Conservation (phyloP, 2,113 vertebrate genomes). For the Heliornis fulica region DNA sequence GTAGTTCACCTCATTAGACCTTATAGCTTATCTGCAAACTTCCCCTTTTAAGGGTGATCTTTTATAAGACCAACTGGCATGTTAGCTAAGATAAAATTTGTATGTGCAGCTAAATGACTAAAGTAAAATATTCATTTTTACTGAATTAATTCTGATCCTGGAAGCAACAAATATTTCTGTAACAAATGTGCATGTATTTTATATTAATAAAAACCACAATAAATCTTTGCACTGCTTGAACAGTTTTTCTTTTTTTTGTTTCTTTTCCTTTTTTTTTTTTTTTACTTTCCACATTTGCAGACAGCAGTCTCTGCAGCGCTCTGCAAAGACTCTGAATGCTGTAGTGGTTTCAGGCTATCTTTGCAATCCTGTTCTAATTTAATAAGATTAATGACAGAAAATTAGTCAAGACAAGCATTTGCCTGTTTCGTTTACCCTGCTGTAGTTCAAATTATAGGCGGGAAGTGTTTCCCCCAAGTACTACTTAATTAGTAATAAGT, state of each 20-base stretch:
- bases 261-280: fast-evolving
- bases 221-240: conserved; percentile 37
- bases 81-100: not conserved
- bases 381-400: conserved; percentile 77
- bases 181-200: conserved; percentile 12
- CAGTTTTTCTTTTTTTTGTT: not conserved
- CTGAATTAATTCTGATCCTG: not conserved
- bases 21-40: not conserved
- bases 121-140: conserved; percentile 1
- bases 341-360: conserved; percentile 57
- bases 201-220: conserved; percentile 14
- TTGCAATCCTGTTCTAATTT: conserved; percentile 63
- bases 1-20: not conserved
- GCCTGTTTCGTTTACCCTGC: conserved; percentile 62
- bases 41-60: not conserved
- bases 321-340: conserved; percentile 18
- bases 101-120: not conserved
- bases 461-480: conserved; percentile 61
- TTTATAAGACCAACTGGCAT: not conserved
- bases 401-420: conserved; percentile 69
- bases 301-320: not conserved
- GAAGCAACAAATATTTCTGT: conserved; percentile 37
- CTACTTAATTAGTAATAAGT: conserved; percentile 63
- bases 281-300: not conserved
- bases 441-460: conserved; percentile 54